phyloP scores from a whole-genome alignment of 1,140 invertebrate genomes.

The Monochamus saltuarius region DNA sequence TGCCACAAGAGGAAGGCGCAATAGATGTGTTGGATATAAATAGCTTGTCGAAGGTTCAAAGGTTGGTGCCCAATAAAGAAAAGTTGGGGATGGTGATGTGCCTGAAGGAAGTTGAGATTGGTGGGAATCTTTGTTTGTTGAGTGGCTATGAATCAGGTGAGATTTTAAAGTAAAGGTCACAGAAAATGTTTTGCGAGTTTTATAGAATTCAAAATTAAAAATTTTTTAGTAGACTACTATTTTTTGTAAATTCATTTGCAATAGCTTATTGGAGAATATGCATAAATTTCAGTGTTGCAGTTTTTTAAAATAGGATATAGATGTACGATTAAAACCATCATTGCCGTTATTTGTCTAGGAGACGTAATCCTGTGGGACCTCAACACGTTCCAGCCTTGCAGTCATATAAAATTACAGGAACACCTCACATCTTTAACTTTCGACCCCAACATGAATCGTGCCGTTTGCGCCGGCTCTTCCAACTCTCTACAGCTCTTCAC shows the following conservation, averaged over 20 bases:
- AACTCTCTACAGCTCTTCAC: slow-evolving; percentile 61
- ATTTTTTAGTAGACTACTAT: slow-evolving; percentile 49
- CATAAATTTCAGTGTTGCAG: no score
- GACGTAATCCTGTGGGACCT: slow-evolving; percentile 70
- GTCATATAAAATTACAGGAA: slow-evolving; percentile 59
- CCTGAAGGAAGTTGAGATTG: slow-evolving; percentile 35
- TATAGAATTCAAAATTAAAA: slow-evolving; percentile 11
- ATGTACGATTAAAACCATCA: no score
- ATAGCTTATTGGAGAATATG: no score
- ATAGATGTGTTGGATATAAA: slow-evolving; percentile 53
- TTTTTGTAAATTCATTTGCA: no score
- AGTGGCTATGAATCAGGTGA: slow-evolving; percentile 40
- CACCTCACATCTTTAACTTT: slow-evolving; percentile 70
- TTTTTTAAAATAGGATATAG: no score
- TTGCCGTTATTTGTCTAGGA: slow-evolving; percentile 62
- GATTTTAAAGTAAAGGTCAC: no score
- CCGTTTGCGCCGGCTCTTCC: slow-evolving; percentile 64
- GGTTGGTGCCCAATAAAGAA: slow-evolving; percentile 29
- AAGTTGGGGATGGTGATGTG: slow-evolving; percentile 38
- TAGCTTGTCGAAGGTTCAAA: slow-evolving; percentile 30
- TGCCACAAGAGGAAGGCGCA: slow-evolving; percentile 63
- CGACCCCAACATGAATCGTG: slow-evolving; percentile 61
- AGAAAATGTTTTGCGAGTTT: background rate
- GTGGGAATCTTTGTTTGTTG: slow-evolving; percentile 31
- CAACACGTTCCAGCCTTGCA: slow-evolving; percentile 58